Evolutionary conservation across 2,797 vertebrate species (phyloP), one percentile per base, ranked within the genome.

Genomic region (Champsocephalus esox): DNA sequence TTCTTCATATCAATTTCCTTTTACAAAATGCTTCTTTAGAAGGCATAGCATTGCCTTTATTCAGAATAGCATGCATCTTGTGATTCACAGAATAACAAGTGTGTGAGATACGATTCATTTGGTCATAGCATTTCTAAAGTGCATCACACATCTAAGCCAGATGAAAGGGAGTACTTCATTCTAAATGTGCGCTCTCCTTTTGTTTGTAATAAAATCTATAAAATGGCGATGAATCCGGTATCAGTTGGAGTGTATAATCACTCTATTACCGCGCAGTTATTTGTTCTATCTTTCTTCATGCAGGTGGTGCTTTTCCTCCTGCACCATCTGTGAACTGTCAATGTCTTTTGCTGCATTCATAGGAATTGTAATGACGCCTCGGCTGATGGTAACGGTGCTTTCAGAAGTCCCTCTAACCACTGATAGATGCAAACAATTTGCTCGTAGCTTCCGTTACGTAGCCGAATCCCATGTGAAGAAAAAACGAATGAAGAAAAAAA

Each of bases 291-390:
- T 67, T 49, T 56, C 64, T 13, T 70, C 44, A 12, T 58, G 64
- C 83, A 84, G 79, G 81, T 84, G 83, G n/a, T 75, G 80, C 54
- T 58, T 69, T 70, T 79, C 52, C 71, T 50, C 74, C 64, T 24
- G 54, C 67, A 3, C 72, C 81, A 76, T 79, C 73, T 85, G 74
- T 43, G 58, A 68, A 52, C 70, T 66, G 72, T 50, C 71, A 50
- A 16, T 60, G 71, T 66, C 61, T 73, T 55, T 45, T 75, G 58
- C 79, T 48, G 80, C 55, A 71, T 80, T 74, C 59, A 75, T 85
- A 63, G 75, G 54, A 82, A 77, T 73, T 65, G 32, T 60, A 71
- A 78, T 70, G 80, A 88, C 72, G 69, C 9, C 63, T 68, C 54
- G 19, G 59, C 67, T 38, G 64, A 74, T 19, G 45, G 51, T 4